phyloP scores from a whole-genome alignment of 2,113 vertebrate species.

The Coregonus clupeaformis region DNA sequence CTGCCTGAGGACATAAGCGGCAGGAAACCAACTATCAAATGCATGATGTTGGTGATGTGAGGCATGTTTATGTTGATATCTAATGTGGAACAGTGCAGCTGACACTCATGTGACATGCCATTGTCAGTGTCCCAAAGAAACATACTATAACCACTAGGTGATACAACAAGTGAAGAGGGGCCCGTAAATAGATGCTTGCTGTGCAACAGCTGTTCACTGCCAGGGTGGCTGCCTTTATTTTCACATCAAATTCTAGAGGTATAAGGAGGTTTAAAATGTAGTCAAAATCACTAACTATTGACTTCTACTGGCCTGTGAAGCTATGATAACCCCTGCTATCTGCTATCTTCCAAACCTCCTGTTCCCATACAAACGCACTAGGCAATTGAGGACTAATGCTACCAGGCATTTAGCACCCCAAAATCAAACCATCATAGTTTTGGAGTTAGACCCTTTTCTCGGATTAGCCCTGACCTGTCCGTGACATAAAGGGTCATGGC shows the following conservation, averaged over 20 bases:
- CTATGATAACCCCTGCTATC: neutral
- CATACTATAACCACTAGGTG: conserved; percentile 4
- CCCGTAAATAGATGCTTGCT: too few relatives aligned
- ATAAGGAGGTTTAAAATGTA: too few relatives aligned
- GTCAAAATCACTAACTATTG: too few relatives aligned
- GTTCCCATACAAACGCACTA: too few relatives aligned
- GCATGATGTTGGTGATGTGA: neutral
- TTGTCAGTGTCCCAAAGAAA: neutral
- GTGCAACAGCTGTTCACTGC: too few relatives aligned
- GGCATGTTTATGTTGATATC: neutral
- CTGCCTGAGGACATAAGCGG: neutral
- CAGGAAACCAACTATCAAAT: neutral
- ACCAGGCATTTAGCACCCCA: neutral
- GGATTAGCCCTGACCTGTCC: neutral
- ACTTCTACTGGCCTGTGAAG: neutral
- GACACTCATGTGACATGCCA: conserved; percentile 6
- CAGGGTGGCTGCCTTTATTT: too few relatives aligned
- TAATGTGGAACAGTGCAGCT: neutral
- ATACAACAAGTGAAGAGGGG: conserved; percentile 12
- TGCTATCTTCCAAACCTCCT: neutral
- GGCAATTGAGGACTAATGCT: too few relatives aligned
- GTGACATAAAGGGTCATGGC: too few relatives aligned
- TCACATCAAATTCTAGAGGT: too few relatives aligned
- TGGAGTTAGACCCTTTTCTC: neutral
- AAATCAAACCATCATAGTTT: neutral